Evolutionary conservation across 2,888 invertebrate species (phyloP), one percentile per base, ranked within the genome.

Genomic region (Eueremaeus valkanovi): DNA sequence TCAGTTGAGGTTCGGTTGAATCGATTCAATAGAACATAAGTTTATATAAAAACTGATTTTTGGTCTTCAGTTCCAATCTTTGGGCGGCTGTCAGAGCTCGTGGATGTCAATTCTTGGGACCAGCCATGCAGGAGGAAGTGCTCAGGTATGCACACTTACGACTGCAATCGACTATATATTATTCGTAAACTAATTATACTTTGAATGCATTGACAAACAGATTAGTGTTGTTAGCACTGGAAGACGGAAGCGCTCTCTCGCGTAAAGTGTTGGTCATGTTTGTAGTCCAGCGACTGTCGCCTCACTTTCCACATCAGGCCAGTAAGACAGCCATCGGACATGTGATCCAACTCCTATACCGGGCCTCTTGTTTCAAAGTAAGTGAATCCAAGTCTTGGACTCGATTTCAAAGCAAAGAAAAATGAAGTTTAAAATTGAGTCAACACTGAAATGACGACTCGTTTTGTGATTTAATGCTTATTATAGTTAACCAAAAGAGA

Each of bases 111-210:
- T 98, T 99, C 85, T 88, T 98, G 40, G 98, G 98, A 9, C 97
- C 97, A 86, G 97, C 95, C 31, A 97, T 99, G 97, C 98, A 99
- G 86, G 97, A 99, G 83, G 98, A 99, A 85, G 97, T 98, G 73
- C 86, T 99, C 45, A 93, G 92, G 76, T 76, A 66, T 70, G 27
- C 29, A 24, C 18, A 36, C 36, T 11, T 36, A 8, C 11, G 6
- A 5, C 36, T 8, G 9, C 16, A 45, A 16, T 45, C 18, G 45
- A 16, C 13, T 8, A 73, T 27, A 42, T n/a, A 42, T 66, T 8
- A 11, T 21, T 6, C 18, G 61, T 58, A 11, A 58, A 16, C 18
- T 55, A 13, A 33, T 21, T 51, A 29, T 3, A 24, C 13, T 55
- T n/a, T 33, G 24, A 51, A 49, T 33, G 3, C 5, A 55, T 55